phyloP scores from a whole-genome alignment of 2,797 vertebrate genomes.

The Falco peregrinus region DNA sequence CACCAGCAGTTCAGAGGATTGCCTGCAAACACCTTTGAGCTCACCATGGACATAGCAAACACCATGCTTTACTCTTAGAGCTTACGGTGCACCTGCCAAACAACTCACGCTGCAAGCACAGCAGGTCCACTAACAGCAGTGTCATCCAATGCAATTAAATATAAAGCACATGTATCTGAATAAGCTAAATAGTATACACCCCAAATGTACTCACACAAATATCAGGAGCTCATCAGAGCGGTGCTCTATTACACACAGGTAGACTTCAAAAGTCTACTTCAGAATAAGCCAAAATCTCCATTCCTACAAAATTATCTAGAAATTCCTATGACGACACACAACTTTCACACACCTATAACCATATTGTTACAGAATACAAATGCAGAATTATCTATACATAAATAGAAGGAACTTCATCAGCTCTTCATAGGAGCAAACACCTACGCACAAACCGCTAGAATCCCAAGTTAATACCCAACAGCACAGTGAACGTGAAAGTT shows the following conservation, averaged over 20 bases:
- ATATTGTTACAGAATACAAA: not conserved
- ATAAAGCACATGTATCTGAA: fast-evolving
- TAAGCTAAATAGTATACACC: not conserved
- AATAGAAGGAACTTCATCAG: not conserved
- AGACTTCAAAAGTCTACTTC: not conserved
- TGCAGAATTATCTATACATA: not conserved
- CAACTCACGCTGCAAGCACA: no score
- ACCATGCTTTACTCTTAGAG: fast-evolving
- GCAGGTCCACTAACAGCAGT: not conserved
- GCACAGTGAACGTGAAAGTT: not conserved
- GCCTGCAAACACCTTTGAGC: not conserved
- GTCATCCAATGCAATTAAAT: not conserved
- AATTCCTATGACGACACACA: not conserved
- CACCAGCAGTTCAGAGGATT: not conserved
- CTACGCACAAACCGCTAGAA: not conserved
- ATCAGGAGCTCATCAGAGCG: not conserved
- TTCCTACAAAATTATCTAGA: not conserved
- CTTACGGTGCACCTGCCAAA: fast-evolving
- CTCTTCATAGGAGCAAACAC: not conserved
- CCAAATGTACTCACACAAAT: not conserved
- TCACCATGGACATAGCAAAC: not conserved
- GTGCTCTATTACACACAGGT: not conserved
- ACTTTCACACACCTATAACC: not conserved
- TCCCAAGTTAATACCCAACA: not conserved
- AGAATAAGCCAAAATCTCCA: not conserved